These are phyloP conservation scores for Rotaria socialis DNA, from an alignment of 2,888 invertebrate species.

Conservation along the genomic window DNA sequence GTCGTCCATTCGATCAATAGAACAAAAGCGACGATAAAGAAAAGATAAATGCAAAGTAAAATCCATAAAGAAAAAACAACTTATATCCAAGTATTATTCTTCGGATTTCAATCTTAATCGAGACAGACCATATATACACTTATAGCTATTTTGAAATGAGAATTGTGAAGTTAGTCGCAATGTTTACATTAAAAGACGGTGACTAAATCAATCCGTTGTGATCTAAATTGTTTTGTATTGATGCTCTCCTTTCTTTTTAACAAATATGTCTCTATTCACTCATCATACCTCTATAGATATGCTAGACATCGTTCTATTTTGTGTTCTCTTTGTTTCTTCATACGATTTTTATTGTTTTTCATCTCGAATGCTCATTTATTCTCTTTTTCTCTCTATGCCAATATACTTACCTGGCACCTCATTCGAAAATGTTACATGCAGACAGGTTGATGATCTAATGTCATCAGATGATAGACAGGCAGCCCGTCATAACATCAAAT, in stretches of 20 bases:
- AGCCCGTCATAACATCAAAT: slow-evolving; percentile 26
- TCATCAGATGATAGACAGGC: slow-evolving; percentile 23
- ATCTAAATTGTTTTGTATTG: too few species aligned
- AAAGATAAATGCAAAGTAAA: neutral
- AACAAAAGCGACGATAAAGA: neutral
- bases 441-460: slow-evolving; percentile 29
- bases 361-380: neutral
- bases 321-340: neutral
- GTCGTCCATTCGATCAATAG: neutral
- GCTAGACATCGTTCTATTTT: neutral
- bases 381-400: neutral
- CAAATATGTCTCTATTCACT: neutral
- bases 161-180: neutral
- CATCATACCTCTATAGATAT: neutral
- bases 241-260: too few species aligned
- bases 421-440: slow-evolving; percentile 15
- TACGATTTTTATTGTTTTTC: slow-evolving; percentile 16
- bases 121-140: neutral
- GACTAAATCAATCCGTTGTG: neutral
- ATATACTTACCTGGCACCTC: slow-evolving; percentile 5
- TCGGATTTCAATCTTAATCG: neutral
- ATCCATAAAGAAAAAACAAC: neutral
- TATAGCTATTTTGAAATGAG: too few species aligned
- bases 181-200: neutral
- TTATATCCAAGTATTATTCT: neutral